A percentile compares a stretch with the other conserved stretches of the same genome.
Conservation (phyloP, 2,113 vertebrate species). For the Plecotus auritus region DNA sequence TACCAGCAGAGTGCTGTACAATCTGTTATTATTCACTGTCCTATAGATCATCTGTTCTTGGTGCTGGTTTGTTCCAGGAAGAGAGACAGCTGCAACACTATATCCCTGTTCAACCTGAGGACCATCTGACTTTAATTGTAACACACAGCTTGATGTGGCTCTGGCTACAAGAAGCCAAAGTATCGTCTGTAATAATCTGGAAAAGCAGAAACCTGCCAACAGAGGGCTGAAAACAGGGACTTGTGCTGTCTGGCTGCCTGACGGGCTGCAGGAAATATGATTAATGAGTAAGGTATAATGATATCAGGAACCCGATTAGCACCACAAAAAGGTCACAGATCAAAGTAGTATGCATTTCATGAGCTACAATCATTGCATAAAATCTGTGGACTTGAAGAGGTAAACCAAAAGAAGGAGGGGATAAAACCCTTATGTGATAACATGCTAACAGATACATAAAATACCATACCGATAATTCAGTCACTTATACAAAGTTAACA, state of each 20-base stretch:
- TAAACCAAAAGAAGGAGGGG: slow-evolving; percentile 73
- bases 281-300: slow-evolving; percentile 94
- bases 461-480: slow-evolving; percentile 44
- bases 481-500: slow-evolving; percentile 54
- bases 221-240: slow-evolving; percentile 80
- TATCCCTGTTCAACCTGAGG: slow-evolving; percentile 85
- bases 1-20: slow-evolving; percentile 79
- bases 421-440: slow-evolving; percentile 61
- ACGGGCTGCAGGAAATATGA: slow-evolving; percentile 89
- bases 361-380: slow-evolving; percentile 80
- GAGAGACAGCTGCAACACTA: slow-evolving; percentile 87
- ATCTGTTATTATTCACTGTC: slow-evolving; percentile 82
- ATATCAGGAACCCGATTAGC: slow-evolving; percentile 95
- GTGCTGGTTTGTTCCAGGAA: slow-evolving; percentile 80
- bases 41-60: slow-evolving; percentile 85
- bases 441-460: slow-evolving; percentile 70
- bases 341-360: slow-evolving; percentile 91
- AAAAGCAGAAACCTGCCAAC: slow-evolving; percentile 87
- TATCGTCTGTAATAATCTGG: slow-evolving; percentile 86
- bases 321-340: slow-evolving; percentile 94
- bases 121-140: slow-evolving; percentile 91
- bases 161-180: slow-evolving; percentile 84
- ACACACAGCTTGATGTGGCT: slow-evolving; percentile 87
- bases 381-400: slow-evolving; percentile 79
- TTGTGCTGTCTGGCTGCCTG: slow-evolving; percentile 82